Evolutionary conservation across 2,888 invertebrate species (phyloP), one percentile per base, ranked within the genome.

Genomic region (Callyntrura guangdongensis): DNA sequence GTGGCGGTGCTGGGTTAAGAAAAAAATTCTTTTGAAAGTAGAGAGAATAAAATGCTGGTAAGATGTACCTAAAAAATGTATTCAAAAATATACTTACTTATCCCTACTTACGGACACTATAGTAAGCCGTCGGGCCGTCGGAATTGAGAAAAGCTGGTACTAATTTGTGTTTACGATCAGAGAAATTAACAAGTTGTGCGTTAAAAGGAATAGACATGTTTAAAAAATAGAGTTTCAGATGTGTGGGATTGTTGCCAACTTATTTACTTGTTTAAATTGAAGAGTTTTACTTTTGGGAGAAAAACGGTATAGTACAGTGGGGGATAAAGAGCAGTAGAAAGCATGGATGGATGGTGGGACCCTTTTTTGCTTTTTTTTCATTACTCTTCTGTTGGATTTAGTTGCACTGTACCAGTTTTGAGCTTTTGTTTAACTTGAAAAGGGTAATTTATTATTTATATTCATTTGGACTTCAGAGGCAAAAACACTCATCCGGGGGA

Each of bases 21-120:
- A 89, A 79, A 89, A 89, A 61, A 89, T 11, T 49, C 14, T 49
- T 47, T 74, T 20, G 12, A 49, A 72, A 45, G 0, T 8, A 72
- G 36, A 14, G n/a, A 45, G 27, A 67, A 27, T 67, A 67, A 67
- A 67, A 27, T 67, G n/a, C n/a, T n/a, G 1, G 25, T 14, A n/a
- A 2, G 27, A n/a, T 1, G 59, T n/a, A n/a, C n/a, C n/a, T n/a
- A n/a, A n/a, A n/a, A n/a, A n/a, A 59, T 36, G 6, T 36, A 36
- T 36, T 36, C 36, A 36, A 4, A 36, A 17, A 25, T n/a, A 74
- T 74, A 49, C 47, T 22, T 27, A 36, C 36, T 2, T 36, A 2
- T 36, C 3, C 6, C 36, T 36, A 4, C 36, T 36, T 36, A 36
- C 36, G 6, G 36, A 36, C 36, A 36, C n/a, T 36, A 6, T 67